These are phyloP conservation scores for Coptodon bakossiorum DNA, from an alignment of 2,113 vertebrate genomes.

Conservation along the genomic window DNA sequence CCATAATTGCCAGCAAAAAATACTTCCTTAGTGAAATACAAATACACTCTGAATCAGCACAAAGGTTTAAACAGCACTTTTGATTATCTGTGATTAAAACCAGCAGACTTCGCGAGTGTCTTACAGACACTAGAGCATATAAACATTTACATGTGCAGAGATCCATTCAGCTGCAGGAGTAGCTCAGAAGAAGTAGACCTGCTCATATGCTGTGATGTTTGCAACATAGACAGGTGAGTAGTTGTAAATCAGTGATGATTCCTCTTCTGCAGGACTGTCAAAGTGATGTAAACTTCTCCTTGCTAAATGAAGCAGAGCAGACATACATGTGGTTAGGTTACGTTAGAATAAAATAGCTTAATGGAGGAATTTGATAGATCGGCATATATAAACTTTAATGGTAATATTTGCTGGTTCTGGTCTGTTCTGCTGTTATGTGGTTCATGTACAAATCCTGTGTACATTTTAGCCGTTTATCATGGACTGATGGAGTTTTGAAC, in stretches of 20 bases:
- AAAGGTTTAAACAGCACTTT: neutral
- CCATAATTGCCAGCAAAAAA: neutral
- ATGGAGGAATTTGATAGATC: neutral
- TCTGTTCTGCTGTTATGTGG: neutral
- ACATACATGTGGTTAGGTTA: neutral
- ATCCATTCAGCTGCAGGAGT: neutral
- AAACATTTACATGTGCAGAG: neutral
- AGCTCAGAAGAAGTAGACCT: constrained; percentile 72
- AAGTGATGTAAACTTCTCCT: constrained; percentile 71
- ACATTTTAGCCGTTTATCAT: neutral
- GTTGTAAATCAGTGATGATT: constrained; percentile 69
- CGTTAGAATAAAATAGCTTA: neutral
- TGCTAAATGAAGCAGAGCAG: constrained; percentile 50
- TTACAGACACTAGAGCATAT: neutral
- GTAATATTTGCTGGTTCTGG: neutral
- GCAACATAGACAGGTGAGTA: constrained; percentile 61
- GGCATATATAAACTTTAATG: neutral
- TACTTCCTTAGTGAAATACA: neutral
- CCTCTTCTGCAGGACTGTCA: constrained; percentile 55
- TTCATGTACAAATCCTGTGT: neutral
- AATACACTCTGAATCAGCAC: neutral
- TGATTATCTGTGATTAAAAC: neutral
- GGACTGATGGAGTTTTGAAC: neutral
- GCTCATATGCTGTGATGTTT: constrained; percentile 66
- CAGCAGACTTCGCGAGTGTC: accelerated